These are phyloP conservation scores for Eupithecia insigniata DNA, from an alignment of 2,888 invertebrate genomes.

Conservation along the genomic window DNA sequence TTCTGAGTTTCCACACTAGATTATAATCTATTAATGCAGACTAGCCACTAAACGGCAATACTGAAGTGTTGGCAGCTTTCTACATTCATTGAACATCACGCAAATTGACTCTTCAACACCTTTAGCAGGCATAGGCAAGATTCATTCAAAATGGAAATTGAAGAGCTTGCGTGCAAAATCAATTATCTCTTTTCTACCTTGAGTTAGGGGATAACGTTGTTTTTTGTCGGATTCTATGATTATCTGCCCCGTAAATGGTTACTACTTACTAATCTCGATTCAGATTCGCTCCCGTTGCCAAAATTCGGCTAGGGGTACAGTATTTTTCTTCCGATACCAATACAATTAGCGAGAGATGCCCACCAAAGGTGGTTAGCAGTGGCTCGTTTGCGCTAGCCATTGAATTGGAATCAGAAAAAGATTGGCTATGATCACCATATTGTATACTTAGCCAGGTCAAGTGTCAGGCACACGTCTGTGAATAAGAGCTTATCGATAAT, in stretches of 20 bases:
- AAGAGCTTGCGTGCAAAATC: background rate
- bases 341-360: background rate
- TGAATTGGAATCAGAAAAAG: background rate
- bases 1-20: background rate
- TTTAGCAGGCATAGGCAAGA: background rate
- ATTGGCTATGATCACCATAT: background rate
- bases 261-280: background rate
- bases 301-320: background rate
- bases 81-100: background rate
- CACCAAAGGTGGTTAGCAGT: background rate
- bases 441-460: conserved; percentile 9
- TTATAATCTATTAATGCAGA: background rate
- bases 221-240: background rate
- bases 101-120: background rate
- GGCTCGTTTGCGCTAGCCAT: background rate
- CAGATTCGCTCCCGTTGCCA: background rate
- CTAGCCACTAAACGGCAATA: background rate
- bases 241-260: background rate
- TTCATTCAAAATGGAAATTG: background rate
- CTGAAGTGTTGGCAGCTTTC: background rate
- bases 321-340: background rate
- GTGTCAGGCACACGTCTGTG: conserved; percentile 9
- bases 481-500: conserved; percentile 11
- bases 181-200: background rate
- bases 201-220: background rate